Percentiles rank a stretch among this genome's conserved stretches.
phyloP scores from a whole-genome alignment of 2,888 invertebrate species.

The Hylaea fasciaria region DNA sequence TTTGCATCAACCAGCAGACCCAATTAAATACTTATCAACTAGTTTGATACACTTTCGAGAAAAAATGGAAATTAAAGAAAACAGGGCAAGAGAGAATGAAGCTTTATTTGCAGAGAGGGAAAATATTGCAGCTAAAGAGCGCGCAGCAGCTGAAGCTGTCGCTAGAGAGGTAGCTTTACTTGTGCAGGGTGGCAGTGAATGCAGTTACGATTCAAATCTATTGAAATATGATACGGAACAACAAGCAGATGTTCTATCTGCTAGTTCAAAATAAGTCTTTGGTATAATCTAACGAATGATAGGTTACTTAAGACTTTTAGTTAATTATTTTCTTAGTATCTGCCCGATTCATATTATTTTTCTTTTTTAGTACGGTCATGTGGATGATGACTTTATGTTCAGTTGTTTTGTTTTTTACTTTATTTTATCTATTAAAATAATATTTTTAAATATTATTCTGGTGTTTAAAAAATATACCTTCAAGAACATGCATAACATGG shows the following conservation, averaged over 20 bases:
- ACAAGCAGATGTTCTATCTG: slow-evolving; percentile 51
- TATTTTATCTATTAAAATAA: background rate
- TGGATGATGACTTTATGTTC: slow-evolving; percentile 12
- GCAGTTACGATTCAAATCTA: slow-evolving; percentile 74
- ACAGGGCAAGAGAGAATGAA: slow-evolving; percentile 62
- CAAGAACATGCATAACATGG: no score
- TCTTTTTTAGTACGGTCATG: background rate
- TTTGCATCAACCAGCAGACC: slow-evolving; percentile 74
- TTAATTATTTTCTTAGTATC: background rate
- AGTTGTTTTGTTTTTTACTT: background rate
- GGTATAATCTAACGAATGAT: background rate
- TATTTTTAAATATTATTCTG: background rate
- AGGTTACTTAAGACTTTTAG: background rate
- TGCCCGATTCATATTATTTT: no score
- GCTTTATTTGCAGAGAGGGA: slow-evolving; percentile 67
- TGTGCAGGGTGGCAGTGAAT: slow-evolving; percentile 71
- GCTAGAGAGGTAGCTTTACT: slow-evolving; percentile 62
- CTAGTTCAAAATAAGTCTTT: slow-evolving; percentile 50
- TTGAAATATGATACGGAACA: slow-evolving; percentile 59
- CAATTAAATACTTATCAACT: slow-evolving; percentile 70
- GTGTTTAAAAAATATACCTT: no score
- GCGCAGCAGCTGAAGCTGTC: slow-evolving; percentile 64
- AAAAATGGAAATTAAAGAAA: slow-evolving; percentile 70
- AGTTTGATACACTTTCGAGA: slow-evolving; percentile 69
- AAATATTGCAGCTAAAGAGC: slow-evolving; percentile 64